phyloP scores from a whole-genome alignment of 2,797 vertebrate genomes.

The Lithobates sylvaticus region DNA sequence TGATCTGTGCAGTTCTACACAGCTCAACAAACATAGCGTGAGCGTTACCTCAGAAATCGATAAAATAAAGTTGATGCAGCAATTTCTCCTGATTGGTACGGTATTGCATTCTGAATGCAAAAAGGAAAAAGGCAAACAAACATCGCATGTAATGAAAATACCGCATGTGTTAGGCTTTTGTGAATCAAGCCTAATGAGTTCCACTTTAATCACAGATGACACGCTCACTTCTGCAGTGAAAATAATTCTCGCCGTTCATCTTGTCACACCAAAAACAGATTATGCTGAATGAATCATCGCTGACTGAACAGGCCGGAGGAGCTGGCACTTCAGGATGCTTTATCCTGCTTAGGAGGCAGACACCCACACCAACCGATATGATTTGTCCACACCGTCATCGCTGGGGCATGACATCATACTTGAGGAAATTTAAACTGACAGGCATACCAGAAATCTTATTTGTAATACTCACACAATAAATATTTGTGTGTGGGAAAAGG shows the following conservation, averaged over 20 bases:
- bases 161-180: not conserved
- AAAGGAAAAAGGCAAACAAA: too few relatives aligned
- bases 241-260: conserved; percentile 20
- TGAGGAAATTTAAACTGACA: conserved; percentile 18
- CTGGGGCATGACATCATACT: not conserved
- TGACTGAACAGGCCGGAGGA: conserved; percentile 30
- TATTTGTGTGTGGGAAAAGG: not conserved
- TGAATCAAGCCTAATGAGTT: not conserved
- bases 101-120: too few relatives aligned
- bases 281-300: conserved; percentile 39
- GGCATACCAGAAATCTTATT: not conserved
- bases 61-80: too few relatives aligned
- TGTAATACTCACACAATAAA: conserved; percentile 22
- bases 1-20: too few relatives aligned
- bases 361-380: conserved; percentile 39
- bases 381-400: conserved; percentile 2
- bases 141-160: too few relatives aligned
- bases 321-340: conserved; percentile 4
- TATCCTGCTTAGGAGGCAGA: conserved; percentile 10
- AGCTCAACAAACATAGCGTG: too few relatives aligned
- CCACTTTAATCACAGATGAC: conserved; percentile 8
- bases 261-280: conserved; percentile 29
- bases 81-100: too few relatives aligned
- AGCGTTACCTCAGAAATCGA: too few relatives aligned
- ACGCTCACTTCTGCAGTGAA: conserved; percentile 31